Percentiles rank a stretch among this genome's conserved stretches.
These are phyloP conservation scores for Ranitomeya imitator DNA, from an alignment of 2,113 vertebrate species.

Conservation along the genomic window DNA sequence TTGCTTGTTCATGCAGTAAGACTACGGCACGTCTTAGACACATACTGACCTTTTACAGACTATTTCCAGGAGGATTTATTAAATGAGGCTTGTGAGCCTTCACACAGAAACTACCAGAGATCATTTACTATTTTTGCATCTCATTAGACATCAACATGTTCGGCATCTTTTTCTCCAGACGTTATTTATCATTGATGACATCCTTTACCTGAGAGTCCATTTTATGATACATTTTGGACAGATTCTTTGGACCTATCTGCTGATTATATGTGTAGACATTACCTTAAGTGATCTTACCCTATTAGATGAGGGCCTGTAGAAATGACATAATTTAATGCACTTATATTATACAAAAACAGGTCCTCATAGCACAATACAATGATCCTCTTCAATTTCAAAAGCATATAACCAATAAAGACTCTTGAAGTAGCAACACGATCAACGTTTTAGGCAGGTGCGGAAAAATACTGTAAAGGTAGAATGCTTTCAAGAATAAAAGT, in stretches of 20 bases:
- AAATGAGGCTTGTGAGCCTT: background rate
- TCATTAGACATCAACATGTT: background rate
- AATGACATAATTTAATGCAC: background rate
- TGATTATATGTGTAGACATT: background rate
- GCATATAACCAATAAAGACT: no score
- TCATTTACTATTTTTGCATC: background rate
- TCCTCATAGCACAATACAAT: no score
- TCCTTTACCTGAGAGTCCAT: background rate
- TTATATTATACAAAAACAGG: background rate
- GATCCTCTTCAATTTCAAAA: no score
- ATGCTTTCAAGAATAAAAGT: no score
- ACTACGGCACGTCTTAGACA: background rate
- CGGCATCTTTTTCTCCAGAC: background rate
- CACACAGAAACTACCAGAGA: background rate
- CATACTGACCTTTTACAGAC: background rate
- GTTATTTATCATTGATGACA: background rate
- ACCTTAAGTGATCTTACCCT: background rate
- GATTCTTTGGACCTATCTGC: background rate
- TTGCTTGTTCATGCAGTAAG: background rate
- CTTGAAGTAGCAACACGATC: no score
- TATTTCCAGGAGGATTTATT: background rate
- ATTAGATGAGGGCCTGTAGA: background rate
- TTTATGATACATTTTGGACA: background rate
- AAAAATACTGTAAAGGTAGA: no score
- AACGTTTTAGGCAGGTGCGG: no score